Percentiles rank a stretch among this genome's conserved stretches.
Evolutionary conservation across 2,113 vertebrate genomes (phyloP).

Genomic region (Serinus canaria): DNA sequence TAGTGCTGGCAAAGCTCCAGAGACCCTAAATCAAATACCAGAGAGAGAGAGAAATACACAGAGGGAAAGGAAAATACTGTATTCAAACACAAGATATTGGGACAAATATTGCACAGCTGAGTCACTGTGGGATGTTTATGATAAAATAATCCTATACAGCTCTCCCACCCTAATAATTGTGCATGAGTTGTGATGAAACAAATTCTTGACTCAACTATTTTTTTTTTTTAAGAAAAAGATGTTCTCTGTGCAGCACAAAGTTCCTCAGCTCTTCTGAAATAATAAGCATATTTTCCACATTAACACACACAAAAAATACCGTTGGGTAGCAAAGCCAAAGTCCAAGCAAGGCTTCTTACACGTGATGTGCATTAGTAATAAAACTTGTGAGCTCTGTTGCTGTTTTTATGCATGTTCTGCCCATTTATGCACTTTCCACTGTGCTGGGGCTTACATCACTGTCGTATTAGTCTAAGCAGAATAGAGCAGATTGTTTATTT

Average conservation of each 20-base stretch:
- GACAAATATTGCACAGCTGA: background rate
- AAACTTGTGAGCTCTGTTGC: background rate
- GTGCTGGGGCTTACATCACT: conserved; percentile 68
- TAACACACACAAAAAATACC: background rate
- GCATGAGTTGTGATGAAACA: background rate
- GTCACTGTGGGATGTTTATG: background rate
- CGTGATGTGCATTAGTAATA: background rate
- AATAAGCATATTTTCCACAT: background rate
- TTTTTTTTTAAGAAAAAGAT: background rate
- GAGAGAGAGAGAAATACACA: background rate
- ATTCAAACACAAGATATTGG: background rate
- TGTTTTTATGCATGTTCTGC: background rate
- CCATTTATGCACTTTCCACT: background rate
- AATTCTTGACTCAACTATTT: background rate
- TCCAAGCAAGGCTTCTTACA: background rate
- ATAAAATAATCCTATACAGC: background rate
- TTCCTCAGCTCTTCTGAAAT: background rate
- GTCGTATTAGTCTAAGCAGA: conserved; percentile 76
- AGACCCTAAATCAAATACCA: background rate
- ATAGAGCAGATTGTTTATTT: conserved; percentile 82
- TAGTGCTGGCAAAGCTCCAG: background rate
- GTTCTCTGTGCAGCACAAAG: background rate
- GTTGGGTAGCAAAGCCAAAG: background rate
- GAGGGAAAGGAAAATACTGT: background rate
- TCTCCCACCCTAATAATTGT: background rate